These are phyloP conservation scores for Lycocerus yunnanus DNA, from an alignment of 2,888 invertebrate species.

Conservation along the genomic window DNA sequence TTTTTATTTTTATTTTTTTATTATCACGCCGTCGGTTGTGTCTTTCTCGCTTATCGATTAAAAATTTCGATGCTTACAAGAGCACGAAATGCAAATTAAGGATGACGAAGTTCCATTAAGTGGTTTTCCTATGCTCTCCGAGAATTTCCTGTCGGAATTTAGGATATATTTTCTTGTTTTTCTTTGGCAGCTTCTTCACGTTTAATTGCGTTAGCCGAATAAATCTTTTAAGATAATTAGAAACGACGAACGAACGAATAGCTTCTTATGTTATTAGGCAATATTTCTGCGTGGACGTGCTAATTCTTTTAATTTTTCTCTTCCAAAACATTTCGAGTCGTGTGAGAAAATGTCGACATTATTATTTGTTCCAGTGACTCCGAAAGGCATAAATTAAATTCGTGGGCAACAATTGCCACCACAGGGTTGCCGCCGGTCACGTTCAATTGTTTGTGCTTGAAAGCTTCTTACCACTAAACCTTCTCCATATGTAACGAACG, in stretches of 20 bases:
- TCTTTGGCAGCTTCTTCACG: slow-evolving; percentile 6
- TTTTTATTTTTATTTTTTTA: background rate
- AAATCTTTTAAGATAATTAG: slow-evolving; percentile 19
- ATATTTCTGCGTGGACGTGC: background rate
- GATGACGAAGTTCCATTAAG: slow-evolving; percentile 4
- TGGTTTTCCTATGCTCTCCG: slow-evolving; percentile 8
- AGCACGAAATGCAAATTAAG: slow-evolving; percentile 10
- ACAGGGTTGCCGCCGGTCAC: background rate
- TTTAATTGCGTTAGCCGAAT: slow-evolving; percentile 19
- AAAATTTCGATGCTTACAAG: background rate
- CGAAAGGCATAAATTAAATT: background rate
- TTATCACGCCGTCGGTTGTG: background rate
- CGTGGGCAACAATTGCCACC: background rate
- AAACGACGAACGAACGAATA: slow-evolving; percentile 8
- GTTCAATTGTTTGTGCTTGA: background rate
- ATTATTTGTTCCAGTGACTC: too few species aligned
- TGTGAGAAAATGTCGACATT: background rate
- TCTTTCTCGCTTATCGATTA: background rate
- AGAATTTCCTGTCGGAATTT: slow-evolving; percentile 7
- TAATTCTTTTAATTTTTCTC: background rate
- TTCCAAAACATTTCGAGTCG: background rate
- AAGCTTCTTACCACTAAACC: background rate
- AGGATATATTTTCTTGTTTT: slow-evolving; percentile 13
- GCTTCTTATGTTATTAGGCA: slow-evolving; percentile 10
- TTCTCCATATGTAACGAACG: background rate